Base-by-base conservation (phyloP, 2,888 invertebrate genomes). In the Aquatica leii region DNA sequence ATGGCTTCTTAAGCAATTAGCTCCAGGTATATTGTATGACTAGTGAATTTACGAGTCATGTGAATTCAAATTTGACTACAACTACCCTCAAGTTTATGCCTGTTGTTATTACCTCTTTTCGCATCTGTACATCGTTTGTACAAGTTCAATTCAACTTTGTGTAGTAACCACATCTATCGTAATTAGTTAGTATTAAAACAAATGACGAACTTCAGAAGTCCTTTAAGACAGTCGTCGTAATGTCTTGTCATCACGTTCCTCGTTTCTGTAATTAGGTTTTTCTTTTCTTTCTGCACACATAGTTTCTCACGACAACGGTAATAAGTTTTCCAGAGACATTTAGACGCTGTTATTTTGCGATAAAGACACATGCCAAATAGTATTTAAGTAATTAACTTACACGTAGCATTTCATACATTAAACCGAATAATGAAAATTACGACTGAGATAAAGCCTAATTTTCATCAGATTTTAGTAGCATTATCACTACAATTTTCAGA, bases 191-290 rank as follows among this genome's bases (percentile, higher is more conserved):
- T 65, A 70, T 70, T 70, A 70, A 70, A 70, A 70, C 67, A 68
- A 70, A 70, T 66, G 70, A 70, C 61, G 56, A 21, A 20, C 51
- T 56, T 48, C 14, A 15, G 66, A 46, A 77, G 76, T 78, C 80
- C 78, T 74, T 70, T 69, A 76, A 80, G 80, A 78, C 78, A 70
- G 79, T 80, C 80, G 73, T 73, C 64, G 75, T 79, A 81, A 80
- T 80, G 78, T 77, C 77, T 77, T 79, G 80, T 80, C 81, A 80
- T 81, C 81, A 80, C 77, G 77, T 77, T 76, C 78, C 77, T 78
- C 79, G 78, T 80, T 80, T 77, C 77, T 71, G 78, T 80, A 80
- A 81, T 80, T 80, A 80, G 80, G 79, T 80, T 81, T 80, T 78
- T 78, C 76, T 76, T 78, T 75, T 73, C 74, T 77, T 24, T 73